Evolutionary conservation across 2,888 invertebrate species (phyloP).

Genomic region (Capitulum mitella): DNA sequence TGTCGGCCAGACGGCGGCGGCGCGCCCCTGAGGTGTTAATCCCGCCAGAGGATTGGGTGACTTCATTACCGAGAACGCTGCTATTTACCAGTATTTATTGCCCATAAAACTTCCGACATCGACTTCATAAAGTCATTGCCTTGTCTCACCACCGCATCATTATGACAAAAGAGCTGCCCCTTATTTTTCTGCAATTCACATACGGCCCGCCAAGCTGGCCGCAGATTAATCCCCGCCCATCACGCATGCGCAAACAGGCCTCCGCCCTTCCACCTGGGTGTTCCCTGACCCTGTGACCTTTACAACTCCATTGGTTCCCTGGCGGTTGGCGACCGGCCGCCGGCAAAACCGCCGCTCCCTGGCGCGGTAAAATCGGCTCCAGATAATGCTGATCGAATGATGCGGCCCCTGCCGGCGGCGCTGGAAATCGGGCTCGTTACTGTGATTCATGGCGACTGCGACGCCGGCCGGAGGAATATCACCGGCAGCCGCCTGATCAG

Average conservation of each 20-base stretch:
- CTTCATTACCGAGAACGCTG: not conserved
- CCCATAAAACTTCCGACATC: not conserved
- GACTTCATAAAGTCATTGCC: not conserved
- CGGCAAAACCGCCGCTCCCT: not conserved
- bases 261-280: not conserved
- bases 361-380: not conserved
- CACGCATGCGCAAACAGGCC: not conserved
- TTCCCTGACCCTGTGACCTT: not conserved
- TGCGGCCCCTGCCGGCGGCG: not conserved
- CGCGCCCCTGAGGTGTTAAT: not conserved
- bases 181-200: not conserved
- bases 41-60: not conserved
- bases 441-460: not conserved
- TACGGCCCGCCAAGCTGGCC: not conserved
- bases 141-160: not conserved
- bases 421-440: not conserved
- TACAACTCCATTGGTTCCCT: not conserved
- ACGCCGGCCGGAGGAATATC: not conserved
- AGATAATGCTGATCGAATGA: constrained; percentile 16
- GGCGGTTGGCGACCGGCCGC: not conserved
- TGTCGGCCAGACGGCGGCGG: not conserved
- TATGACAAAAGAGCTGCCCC: not conserved
- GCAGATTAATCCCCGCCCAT: not conserved
- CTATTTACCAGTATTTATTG: not conserved
- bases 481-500: not conserved